Evolutionary conservation across 92 coral and sea anemone species (phyloP).

Genomic region (Pocillopora meandrina): DNA sequence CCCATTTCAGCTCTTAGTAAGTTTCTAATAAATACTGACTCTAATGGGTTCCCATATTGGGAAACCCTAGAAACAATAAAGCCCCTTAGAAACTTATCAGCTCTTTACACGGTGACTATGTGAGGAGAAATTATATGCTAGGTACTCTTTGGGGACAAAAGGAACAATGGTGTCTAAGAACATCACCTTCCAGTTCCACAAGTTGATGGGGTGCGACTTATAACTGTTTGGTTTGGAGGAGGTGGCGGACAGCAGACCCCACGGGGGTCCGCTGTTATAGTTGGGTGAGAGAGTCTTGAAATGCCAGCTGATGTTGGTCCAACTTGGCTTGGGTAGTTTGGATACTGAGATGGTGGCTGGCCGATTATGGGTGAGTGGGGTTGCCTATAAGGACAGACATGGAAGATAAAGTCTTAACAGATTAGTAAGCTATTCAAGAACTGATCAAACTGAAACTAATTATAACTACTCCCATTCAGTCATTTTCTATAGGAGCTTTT

Average conservation of each 20-base stretch:
- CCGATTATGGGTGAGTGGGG: conserved; percentile 74
- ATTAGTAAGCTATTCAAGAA: no score
- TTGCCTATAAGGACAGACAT: conserved; percentile 61
- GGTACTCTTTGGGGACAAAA: background rate
- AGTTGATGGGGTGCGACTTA: conserved; percentile 78
- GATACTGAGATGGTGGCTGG: conserved; percentile 76
- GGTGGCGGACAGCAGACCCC: conserved; percentile 89
- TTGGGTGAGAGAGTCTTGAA: conserved; percentile 83
- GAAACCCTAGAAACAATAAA: no score
- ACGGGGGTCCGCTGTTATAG: conserved; percentile 87
- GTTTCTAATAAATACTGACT: no score
- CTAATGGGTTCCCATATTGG: no score
- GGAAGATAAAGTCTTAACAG: background rate
- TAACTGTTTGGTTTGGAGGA: conserved; percentile 94
- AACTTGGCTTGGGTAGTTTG: conserved; percentile 89
- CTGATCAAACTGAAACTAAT: no score
- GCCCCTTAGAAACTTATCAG: no score
- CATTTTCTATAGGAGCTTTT: no score
- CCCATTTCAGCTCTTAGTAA: no score
- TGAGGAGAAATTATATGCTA: background rate
- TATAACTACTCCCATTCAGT: no score
- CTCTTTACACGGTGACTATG: no score
- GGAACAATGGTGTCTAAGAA: background rate
- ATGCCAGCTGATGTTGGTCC: conserved; percentile 87
- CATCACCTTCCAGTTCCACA: conserved; percentile 80